phyloP scores from a whole-genome alignment of 92 coral and sea anemone genomes.

The Chrysogorgia sp. region DNA sequence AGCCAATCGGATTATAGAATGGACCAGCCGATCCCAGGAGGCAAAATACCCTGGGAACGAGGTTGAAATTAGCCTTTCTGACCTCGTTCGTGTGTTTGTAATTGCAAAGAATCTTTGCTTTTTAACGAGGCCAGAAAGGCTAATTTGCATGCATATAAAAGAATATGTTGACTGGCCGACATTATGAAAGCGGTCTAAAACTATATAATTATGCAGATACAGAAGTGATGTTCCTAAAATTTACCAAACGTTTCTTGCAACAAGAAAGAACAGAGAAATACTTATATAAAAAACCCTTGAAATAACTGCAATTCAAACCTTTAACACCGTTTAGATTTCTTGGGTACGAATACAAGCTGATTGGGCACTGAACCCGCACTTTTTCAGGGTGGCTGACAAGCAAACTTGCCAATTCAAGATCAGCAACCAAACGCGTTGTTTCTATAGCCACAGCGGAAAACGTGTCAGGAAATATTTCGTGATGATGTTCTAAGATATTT shows the following conservation, averaged over 20 bases:
- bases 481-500: slow-evolving; percentile 57
- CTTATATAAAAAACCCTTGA: background rate
- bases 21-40: too few species aligned
- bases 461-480: slow-evolving; percentile 40
- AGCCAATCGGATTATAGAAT: too few species aligned
- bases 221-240: too few species aligned
- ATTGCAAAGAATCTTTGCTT: too few species aligned
- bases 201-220: too few species aligned
- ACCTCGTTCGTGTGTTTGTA: too few species aligned
- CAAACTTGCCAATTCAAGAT: slow-evolving; percentile 73
- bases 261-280: background rate
- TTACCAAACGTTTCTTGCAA: background rate
- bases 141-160: too few species aligned
- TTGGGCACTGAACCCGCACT: slow-evolving; percentile 73
- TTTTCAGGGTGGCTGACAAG: slow-evolving; percentile 83
- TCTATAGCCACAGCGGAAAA: slow-evolving; percentile 54
- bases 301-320: background rate
- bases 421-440: slow-evolving; percentile 82
- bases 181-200: too few species aligned
- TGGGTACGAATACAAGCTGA: slow-evolving; percentile 78
- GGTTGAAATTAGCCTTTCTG: too few species aligned
- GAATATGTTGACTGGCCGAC: too few species aligned
- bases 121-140: too few species aligned
- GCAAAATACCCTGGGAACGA: too few species aligned
- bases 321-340: slow-evolving; percentile 28